A percentile compares a stretch with the other conserved stretches of the same genome.
These are phyloP conservation scores for Sturnira hondurensis DNA, from an alignment of 2,113 vertebrate genomes.

Conservation along the genomic window DNA sequence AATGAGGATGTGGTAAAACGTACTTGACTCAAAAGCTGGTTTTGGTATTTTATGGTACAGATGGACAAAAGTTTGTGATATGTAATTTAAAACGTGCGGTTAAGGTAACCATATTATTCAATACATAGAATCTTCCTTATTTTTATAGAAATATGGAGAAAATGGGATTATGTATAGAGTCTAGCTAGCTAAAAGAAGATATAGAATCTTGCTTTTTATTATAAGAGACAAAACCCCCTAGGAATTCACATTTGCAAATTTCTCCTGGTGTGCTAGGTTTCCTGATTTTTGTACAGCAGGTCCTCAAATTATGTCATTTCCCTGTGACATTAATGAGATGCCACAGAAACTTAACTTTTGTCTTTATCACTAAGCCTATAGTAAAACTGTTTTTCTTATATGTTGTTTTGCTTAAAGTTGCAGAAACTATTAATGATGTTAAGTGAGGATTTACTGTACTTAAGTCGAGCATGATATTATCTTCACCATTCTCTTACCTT, in stretches of 20 bases:
- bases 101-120: neutral
- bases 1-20: neutral
- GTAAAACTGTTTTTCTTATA: neutral
- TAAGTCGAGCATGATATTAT: neutral
- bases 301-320: neutral
- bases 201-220: neutral
- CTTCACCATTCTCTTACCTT: neutral
- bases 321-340: neutral
- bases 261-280: neutral
- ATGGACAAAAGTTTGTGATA: neutral
- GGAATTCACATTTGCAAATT: neutral
- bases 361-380: neutral
- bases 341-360: neutral
- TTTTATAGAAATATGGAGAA: neutral
- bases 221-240: neutral
- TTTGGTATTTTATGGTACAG: constrained; percentile 16
- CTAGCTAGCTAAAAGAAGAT: neutral
- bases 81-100: neutral
- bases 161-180: neutral
- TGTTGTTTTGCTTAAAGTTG: neutral
- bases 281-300: neutral
- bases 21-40: constrained; percentile 22
- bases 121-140: neutral
- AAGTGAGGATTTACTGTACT: neutral
- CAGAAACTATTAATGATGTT: neutral